phyloP scores from a whole-genome alignment of 2,888 invertebrate species.

The Epirrhoe alternata region DNA sequence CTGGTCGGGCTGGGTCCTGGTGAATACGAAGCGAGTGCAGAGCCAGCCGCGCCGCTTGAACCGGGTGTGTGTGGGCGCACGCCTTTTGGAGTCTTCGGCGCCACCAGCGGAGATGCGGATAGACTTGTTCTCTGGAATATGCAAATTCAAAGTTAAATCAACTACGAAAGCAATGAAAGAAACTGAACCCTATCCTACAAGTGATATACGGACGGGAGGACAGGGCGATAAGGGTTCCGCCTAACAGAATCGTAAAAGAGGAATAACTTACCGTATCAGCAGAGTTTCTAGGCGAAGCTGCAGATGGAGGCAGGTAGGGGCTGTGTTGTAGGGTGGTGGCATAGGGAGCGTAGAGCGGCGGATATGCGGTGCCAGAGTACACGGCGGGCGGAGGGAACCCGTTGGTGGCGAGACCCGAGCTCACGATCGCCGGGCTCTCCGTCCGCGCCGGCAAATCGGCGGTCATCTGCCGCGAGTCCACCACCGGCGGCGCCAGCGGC shows the following conservation, averaged over 20 bases:
- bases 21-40: conserved; percentile 86
- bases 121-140: conserved; percentile 74
- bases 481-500: conserved; percentile 66
- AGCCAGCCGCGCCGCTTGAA: conserved; percentile 73
- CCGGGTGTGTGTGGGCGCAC: conserved; percentile 79
- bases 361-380: conserved; percentile 85
- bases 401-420: conserved; percentile 88
- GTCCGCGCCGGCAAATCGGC: conserved; percentile 72
- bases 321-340: conserved; percentile 89
- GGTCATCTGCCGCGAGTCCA: conserved; percentile 69
- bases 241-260: neutral
- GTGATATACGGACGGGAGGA: no score
- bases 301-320: conserved; percentile 88
- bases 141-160: neutral
- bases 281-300: conserved; percentile 87
- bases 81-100: conserved; percentile 80
- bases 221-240: no score
- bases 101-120: conserved; percentile 80
- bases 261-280: conserved; percentile 77
- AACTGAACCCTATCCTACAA: neutral
- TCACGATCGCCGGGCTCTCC: conserved; percentile 74
- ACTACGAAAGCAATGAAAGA: neutral
- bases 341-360: conserved; percentile 92
- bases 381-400: conserved; percentile 88
- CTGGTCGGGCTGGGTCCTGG: conserved; percentile 92